Base-by-base conservation (phyloP, 2,888 invertebrate genomes). In the Lottia gigantea region DNA sequence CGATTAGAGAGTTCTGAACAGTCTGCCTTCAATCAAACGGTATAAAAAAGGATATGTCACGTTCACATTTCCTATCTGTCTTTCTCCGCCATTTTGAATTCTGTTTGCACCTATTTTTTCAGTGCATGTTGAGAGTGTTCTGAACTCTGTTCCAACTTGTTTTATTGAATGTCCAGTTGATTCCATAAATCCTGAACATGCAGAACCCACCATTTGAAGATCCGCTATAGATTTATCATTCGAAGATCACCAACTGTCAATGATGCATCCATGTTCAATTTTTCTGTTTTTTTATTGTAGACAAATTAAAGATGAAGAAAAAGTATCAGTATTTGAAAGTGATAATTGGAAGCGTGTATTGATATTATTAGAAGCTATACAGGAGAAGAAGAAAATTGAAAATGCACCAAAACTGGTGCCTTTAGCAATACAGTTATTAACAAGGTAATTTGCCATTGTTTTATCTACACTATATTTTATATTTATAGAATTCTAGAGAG, bases 281-380 rank as follows among this genome's bases (percentile, higher is more conserved):
- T 66, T n/a, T 2, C 19, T 45, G 11, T 40, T 40, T 6, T 40
- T 40, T 8, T 8, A 40, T 40, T 40, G 1, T 40, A 40, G 40
- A 40, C 40, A 40, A 40, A 23, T n/a, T n/a, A 47, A 67, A 19
- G 71, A 55, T 1, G 73, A 61, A 1, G 46, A 64, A 11, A 46
- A 19, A 15, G 67, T 68, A 45, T 74, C 75, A 14, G 77, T 78
- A 62, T 79, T 83, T 74, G 82, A 82, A 47, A 75, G 68, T 14
- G 61, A 70, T 26, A 71, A 72, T 4, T 97, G 96, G 96, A 93
- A 92, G 83, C 90, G 93, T 67, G 95, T 95, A 0, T 91, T 94
- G 26, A 92, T 93, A 0, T 88, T 95, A 0, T 89, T 97, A 40
- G 97, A 97, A 89, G 92, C 94, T 75, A 90, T 95, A 16, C 96